phyloP scores from a whole-genome alignment of 1,140 invertebrate species.

The Ceratina calcarata region DNA sequence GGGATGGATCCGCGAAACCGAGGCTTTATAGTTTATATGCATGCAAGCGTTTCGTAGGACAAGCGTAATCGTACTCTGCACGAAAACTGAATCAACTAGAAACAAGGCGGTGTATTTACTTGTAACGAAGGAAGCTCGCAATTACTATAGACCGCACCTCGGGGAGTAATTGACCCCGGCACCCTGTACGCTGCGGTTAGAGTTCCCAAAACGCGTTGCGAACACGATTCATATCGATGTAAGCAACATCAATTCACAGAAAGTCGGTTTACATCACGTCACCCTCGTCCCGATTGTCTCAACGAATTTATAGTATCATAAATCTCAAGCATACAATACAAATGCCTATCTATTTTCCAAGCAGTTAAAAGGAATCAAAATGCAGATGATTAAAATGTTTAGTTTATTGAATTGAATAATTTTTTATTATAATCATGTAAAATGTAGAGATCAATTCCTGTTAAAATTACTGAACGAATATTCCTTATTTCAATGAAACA shows the following conservation, averaged over 20 bases:
- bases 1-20: too few relatives aligned
- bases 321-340: too few relatives aligned
- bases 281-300: not conserved
- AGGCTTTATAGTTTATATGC: conserved; percentile 3
- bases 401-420: too few relatives aligned
- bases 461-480: too few relatives aligned
- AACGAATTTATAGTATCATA: not conserved
- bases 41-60: not conserved
- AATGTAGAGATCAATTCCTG: too few relatives aligned
- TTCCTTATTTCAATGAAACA: too few relatives aligned
- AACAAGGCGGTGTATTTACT: conserved; percentile 15
- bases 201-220: not conserved
- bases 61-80: conserved; percentile 15
- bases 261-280: not conserved
- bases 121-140: conserved; percentile 34
- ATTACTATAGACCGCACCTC: conserved; percentile 21
- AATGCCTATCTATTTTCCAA: too few relatives aligned
- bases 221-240: not conserved
- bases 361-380: too few relatives aligned
- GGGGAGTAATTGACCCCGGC: conserved; percentile 34
- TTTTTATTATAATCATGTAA: too few relatives aligned
- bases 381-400: too few relatives aligned
- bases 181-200: not conserved
- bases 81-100: conserved; percentile 7
- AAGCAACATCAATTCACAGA: conserved; percentile 12